A percentile compares a stretch with the other conserved stretches of the same genome.
phyloP scores from a whole-genome alignment of 2,797 vertebrate genomes.

The Antennarius maculatus region DNA sequence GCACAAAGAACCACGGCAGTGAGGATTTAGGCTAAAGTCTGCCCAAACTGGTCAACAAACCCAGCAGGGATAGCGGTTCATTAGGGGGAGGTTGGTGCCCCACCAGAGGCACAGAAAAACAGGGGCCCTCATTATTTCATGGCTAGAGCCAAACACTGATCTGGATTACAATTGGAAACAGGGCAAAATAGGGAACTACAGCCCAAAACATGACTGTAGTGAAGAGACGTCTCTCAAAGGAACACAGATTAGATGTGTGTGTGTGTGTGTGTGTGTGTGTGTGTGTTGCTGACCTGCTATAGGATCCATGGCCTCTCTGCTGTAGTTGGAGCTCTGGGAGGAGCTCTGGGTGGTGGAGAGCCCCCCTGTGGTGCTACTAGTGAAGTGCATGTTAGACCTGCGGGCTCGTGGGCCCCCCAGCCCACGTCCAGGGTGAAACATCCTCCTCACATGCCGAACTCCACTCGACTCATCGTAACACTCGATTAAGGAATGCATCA shows the following conservation, averaged over 20 bases:
- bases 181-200: constrained; percentile 48
- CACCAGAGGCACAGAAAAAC: constrained; percentile 35
- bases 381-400: constrained; percentile 99
- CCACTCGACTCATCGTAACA: constrained; percentile 95
- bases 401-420: constrained; percentile 94
- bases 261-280: neutral
- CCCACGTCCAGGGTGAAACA: constrained; percentile 98
- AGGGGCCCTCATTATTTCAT: constrained; percentile 62
- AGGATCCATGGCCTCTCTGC: constrained; percentile 99
- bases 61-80: constrained; percentile 32
- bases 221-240: neutral
- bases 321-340: constrained; percentile 96
- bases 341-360: constrained; percentile 98
- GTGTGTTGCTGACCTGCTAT: constrained; percentile 90
- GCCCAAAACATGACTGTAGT: constrained; percentile 18
- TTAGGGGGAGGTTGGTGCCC: constrained; percentile 28
- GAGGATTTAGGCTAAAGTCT: constrained; percentile 1
- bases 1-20: constrained; percentile 1
- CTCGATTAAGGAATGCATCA: constrained; percentile 81
- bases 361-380: constrained; percentile 95
- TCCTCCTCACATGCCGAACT: constrained; percentile 97
- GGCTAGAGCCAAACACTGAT: constrained; percentile 61
- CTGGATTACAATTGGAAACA: constrained; percentile 48
- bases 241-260: neutral
- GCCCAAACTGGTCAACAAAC: constrained; percentile 9